These are phyloP conservation scores for Pipra filicauda DNA, from an alignment of 2,113 vertebrate species.

Conservation along the genomic window DNA sequence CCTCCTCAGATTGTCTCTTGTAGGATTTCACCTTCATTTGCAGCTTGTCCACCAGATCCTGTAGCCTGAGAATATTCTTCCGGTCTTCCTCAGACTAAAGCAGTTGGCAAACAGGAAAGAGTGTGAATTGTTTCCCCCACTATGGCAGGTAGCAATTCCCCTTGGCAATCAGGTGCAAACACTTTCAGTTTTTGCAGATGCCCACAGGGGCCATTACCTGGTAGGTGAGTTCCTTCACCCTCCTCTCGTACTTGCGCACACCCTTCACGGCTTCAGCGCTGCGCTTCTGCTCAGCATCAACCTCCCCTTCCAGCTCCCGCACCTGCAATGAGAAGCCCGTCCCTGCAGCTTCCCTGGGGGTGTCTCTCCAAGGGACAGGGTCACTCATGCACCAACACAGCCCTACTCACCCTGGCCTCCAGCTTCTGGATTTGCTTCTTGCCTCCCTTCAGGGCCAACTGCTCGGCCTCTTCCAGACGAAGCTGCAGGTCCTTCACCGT, in stretches of 20 bases:
- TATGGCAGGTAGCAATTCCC: background rate
- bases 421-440: slow-evolving; percentile 88
- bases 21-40: slow-evolving; percentile 79
- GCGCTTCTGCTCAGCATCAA: too few species aligned
- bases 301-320: too few species aligned
- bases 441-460: slow-evolving; percentile 75
- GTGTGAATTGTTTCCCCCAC: background rate
- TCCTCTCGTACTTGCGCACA: too few species aligned
- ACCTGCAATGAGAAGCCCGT: too few species aligned
- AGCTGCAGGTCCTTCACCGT: too few species aligned
- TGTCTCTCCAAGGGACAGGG: too few species aligned
- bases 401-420: slow-evolving; percentile 78
- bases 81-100: slow-evolving; percentile 74
- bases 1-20: slow-evolving; percentile 79
- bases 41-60: slow-evolving; percentile 76
- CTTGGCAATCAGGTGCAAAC: background rate
- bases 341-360: too few species aligned
- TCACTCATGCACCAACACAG: background rate
- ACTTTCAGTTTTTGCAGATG: too few species aligned
- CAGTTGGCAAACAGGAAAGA: background rate
- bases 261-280: too few species aligned
- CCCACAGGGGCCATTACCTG: too few species aligned
- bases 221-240: too few species aligned
- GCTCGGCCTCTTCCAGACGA: background rate
- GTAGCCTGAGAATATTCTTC: slow-evolving; percentile 77